Percentiles rank a stretch among this genome's conserved stretches.
Conservation (phyloP, 2,113 vertebrate species). For the Ptilorrhoa leucosticta region DNA sequence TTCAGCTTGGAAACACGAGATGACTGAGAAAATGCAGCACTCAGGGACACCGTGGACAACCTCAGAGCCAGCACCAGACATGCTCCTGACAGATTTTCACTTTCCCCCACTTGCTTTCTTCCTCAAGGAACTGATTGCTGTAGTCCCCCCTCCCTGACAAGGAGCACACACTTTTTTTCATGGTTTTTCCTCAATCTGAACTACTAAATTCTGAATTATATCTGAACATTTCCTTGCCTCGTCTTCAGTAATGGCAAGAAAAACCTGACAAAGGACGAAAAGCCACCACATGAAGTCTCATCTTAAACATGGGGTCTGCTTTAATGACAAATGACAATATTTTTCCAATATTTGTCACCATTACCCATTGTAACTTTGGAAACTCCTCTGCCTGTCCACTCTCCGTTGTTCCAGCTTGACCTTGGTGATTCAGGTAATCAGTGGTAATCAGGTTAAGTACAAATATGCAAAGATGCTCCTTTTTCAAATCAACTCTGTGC, state of each 20-base stretch:
- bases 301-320: background rate
- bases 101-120: background rate
- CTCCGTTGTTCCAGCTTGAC: background rate
- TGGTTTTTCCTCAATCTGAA: background rate
- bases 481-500: background rate
- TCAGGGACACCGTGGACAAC: rapidly evolving
- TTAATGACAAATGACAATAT: background rate
- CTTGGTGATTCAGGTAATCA: no score
- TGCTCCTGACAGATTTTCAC: background rate
- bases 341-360: background rate
- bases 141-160: background rate
- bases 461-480: background rate
- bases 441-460: background rate
- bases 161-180: background rate
- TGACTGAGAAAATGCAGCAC: background rate
- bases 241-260: background rate
- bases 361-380: background rate
- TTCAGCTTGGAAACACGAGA: background rate
- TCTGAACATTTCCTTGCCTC: background rate
- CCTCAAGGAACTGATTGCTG: background rate
- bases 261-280: background rate
- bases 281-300: background rate
- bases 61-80: background rate
- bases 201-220: background rate
- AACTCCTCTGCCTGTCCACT: background rate